Percentiles rank a stretch among this genome's conserved stretches.
phyloP scores from a whole-genome alignment of 2,888 invertebrate genomes.

The Apocheima hispidaria region DNA sequence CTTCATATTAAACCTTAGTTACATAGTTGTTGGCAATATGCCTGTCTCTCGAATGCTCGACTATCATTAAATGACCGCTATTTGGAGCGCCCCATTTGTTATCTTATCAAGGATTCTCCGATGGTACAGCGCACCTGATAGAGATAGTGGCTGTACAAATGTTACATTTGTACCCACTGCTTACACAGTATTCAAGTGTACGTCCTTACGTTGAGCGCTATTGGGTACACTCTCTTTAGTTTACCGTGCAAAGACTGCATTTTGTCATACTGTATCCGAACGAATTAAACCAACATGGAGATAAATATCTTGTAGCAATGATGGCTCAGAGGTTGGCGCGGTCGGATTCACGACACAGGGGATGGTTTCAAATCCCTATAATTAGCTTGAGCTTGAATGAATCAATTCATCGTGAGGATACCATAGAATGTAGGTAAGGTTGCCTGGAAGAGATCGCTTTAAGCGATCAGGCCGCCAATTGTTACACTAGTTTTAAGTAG shows the following conservation, averaged over 20 bases:
- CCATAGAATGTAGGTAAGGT: too few species aligned
- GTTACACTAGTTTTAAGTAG: too few species aligned
- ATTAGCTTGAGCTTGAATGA: too few species aligned
- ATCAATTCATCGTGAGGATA: too few species aligned
- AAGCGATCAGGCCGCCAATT: too few species aligned
- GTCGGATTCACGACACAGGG: too few species aligned
- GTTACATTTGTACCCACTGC: neutral
- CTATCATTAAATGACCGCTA: conserved; percentile 24
- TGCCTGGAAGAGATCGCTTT: too few species aligned
- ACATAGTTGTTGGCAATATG: neutral
- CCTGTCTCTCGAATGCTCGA: conserved; percentile 14
- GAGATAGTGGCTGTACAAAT: conserved; percentile 31
- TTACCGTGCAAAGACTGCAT: neutral
- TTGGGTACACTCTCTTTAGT: neutral
- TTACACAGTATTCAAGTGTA: neutral
- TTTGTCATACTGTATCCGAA: neutral
- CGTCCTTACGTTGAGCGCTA: neutral
- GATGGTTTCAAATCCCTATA: too few species aligned
- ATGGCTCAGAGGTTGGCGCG: too few species aligned
- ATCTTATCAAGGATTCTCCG: conserved; percentile 58
- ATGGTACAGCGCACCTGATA: conserved; percentile 37
- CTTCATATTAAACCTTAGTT: too few species aligned
- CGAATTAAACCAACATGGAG: too few species aligned
- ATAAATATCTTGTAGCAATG: too few species aligned
- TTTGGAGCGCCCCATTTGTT: conserved; percentile 36